A percentile compares a stretch with the other conserved stretches of the same genome.
Conservation (phyloP, 2,797 vertebrate genomes). For the Meda fulgida region DNA sequence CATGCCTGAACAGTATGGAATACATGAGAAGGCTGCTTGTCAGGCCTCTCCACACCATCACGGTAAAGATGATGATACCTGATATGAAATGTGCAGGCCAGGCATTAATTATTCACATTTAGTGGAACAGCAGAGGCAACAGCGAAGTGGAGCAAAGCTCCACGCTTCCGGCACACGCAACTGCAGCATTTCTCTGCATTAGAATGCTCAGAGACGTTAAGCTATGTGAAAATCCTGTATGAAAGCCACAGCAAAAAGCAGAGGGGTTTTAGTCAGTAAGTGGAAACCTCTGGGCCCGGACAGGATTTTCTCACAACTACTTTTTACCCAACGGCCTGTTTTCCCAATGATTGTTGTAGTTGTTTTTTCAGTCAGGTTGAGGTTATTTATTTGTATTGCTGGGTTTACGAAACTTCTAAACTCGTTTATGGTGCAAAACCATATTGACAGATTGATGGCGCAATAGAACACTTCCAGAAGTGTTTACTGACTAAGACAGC, state of each 20-base stretch:
- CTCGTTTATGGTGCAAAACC: not conserved
- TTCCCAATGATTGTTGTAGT: not conserved
- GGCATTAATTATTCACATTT: slow-evolving; percentile 53
- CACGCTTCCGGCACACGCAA: slow-evolving; percentile 24
- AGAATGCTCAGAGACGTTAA: slow-evolving; percentile 22
- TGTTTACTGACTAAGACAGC: not conserved
- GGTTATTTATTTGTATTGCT: not conserved
- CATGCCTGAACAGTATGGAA: not conserved
- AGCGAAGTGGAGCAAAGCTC: slow-evolving; percentile 37
- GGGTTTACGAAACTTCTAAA: slow-evolving; percentile 11
- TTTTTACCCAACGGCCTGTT: not conserved
- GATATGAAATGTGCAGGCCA: slow-evolving; percentile 52
- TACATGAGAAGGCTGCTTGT: slow-evolving; percentile 9
- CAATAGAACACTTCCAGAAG: not conserved
- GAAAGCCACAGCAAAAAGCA: slow-evolving; percentile 14
- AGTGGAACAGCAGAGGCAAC: slow-evolving; percentile 31
- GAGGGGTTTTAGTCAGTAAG: slow-evolving; percentile 3
- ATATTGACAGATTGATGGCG: slow-evolving; percentile 21
- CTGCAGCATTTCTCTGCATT: slow-evolving; percentile 36
- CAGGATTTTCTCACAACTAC: slow-evolving; percentile 14
- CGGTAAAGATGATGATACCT: slow-evolving; percentile 47
- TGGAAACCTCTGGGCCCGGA: not conserved
- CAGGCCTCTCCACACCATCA: slow-evolving; percentile 8
- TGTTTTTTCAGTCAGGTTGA: not conserved
- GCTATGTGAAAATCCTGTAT: slow-evolving; percentile 23